Evolutionary conservation across 2,113 vertebrate genomes (phyloP), one percentile per base, ranked within the genome.

Genomic region (Elephantulus edwardii): DNA sequence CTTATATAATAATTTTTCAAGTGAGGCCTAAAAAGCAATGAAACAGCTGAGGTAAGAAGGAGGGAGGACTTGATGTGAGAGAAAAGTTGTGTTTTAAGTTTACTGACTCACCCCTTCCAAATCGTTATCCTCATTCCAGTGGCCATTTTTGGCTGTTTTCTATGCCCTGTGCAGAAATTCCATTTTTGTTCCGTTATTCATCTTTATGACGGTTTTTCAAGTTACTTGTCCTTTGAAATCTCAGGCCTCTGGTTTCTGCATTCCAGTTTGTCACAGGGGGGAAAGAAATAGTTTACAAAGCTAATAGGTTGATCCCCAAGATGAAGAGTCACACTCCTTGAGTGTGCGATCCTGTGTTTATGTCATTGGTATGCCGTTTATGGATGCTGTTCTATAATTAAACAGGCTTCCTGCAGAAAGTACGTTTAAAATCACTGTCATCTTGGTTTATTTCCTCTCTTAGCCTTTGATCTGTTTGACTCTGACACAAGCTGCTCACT

Each of bases 401-500:
- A 77, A 72, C 48, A 85, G 85, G 79, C 70, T 85, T 91, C 64
- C 75, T 91, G 72, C 35, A 70, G 60, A 90, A 94, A 89, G 90
- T 83, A 80, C 84, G 88, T 94, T 96, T 94, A 93, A 93, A 93
- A 95, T 96, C 85, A 91, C 77, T 88, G 91, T 95, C 68, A 0
- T 88, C 79, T 94, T 93, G 90, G 92, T 92, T 90, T 96, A 94
- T 94, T 94, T 95, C 84, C 78, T 94, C 87, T 92, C 78, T 85
- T 94, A 92, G 85, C 89, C 91, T 96, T 96, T 96, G 92, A 95
- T 95, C 95, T 91, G 1, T 77, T 85, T 90, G 87, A 89, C 89
- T 93, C 87, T 90, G 93, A 93, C 85, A 96, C 75, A 92, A 85
- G 86, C 90, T 83, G 66, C 91, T 96, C 60, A 79, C 74, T 52